Percentiles rank a stretch among this genome's conserved stretches.
Evolutionary conservation across 2,797 vertebrate species (phyloP).

Genomic region (Cynopterus sphinx): DNA sequence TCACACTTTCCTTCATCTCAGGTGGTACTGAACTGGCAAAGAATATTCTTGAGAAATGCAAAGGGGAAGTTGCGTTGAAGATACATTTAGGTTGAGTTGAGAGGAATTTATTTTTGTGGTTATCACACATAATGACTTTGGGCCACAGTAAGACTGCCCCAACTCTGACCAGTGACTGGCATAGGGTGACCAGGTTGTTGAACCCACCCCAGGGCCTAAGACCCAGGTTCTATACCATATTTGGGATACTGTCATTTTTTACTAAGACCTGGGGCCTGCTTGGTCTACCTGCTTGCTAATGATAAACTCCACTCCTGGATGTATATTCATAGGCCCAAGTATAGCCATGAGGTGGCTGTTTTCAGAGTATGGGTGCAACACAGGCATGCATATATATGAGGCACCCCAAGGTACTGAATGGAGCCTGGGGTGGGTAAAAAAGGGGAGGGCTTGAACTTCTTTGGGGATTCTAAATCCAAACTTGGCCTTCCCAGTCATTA

Average conservation of each 20-base stretch:
- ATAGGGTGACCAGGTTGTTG: neutral
- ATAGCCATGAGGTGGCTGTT: neutral
- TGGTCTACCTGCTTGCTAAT: neutral
- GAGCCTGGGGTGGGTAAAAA: neutral
- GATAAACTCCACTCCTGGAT: neutral
- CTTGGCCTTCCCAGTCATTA: neutral
- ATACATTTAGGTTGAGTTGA: neutral
- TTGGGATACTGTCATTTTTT: neutral
- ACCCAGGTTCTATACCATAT: neutral
- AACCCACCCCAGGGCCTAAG: neutral
- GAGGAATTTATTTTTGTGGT: neutral
- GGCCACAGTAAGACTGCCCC: neutral
- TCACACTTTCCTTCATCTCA: neutral
- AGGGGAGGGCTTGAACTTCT: neutral
- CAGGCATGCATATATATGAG: neutral
- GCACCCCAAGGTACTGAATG: neutral
- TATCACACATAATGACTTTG: neutral
- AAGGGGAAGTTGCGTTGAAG: neutral
- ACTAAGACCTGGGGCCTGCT: neutral
- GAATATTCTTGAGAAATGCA: neutral
- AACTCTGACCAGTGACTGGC: neutral
- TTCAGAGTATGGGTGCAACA: rapidly evolving
- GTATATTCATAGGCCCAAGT: rapidly evolving
- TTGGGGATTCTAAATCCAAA: neutral
- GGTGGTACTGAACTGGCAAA: neutral